These are phyloP conservation scores for Linnaemya tessellans DNA, from an alignment of 2,888 invertebrate genomes.

Conservation along the genomic window DNA sequence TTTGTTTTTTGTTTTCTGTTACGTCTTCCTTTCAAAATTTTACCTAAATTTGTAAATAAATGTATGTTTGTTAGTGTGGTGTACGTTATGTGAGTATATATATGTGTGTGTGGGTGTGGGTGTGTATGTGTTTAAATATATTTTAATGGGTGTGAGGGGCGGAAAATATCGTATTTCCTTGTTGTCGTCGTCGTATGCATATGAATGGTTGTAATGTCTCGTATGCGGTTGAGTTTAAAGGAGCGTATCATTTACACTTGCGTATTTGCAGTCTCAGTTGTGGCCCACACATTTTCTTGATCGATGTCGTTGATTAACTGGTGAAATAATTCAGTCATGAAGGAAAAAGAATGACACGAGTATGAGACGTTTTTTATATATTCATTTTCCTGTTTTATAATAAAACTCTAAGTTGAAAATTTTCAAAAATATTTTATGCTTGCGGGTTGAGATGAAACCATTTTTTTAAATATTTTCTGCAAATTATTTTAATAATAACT, in stretches of 20 bases:
- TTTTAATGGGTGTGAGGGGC: background rate
- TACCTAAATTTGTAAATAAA: slow-evolving; percentile 67
- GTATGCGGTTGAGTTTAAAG: background rate
- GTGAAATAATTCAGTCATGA: background rate
- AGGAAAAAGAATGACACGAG: too few species aligned
- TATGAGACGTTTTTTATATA: too few species aligned
- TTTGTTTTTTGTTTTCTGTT: slow-evolving; percentile 40
- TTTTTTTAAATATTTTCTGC: too few species aligned
- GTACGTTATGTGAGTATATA: slow-evolving; percentile 28
- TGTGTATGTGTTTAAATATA: background rate
- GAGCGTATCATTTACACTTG: slow-evolving; percentile 6
- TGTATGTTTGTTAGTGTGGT: slow-evolving; percentile 48
- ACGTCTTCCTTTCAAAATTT: slow-evolving; percentile 69
- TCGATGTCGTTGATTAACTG: background rate
- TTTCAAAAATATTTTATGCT: too few species aligned
- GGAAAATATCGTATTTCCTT: background rate
- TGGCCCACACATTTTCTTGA: background rate
- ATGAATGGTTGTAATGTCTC: slow-evolving; percentile 21
- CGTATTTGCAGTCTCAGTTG: slow-evolving; percentile 17
- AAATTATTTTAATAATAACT: too few species aligned
- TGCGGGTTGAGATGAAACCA: too few species aligned
- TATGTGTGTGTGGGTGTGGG: slow-evolving; percentile 24
- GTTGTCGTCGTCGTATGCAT: background rate
- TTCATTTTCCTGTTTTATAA: too few species aligned
- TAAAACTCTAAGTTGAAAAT: too few species aligned